Conservation (phyloP, 2,888 invertebrate genomes). For the Clivina fossor region DNA sequence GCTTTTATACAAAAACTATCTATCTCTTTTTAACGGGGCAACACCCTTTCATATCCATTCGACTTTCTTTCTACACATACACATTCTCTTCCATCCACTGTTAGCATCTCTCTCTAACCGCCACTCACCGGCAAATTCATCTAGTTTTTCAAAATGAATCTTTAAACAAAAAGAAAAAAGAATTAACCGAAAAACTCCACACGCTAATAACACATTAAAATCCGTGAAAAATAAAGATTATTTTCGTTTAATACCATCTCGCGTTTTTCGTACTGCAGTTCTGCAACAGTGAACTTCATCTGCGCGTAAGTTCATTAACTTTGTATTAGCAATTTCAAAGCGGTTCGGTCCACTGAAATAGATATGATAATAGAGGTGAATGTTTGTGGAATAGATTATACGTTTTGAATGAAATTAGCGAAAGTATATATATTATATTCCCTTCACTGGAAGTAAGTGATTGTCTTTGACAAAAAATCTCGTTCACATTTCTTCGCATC, state of each 20-base stretch:
- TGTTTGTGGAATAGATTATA: conserved; percentile 18
- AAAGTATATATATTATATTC: too few relatives aligned
- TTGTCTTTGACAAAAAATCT: conserved; percentile 27
- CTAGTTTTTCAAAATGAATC: conserved; percentile 22
- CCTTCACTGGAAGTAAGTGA: conserved; percentile 33
- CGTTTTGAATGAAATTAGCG: conserved; percentile 20
- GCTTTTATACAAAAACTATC: conserved; percentile 29
- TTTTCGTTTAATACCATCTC: conserved; percentile 9
- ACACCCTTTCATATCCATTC: conserved; percentile 24
- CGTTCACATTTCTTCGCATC: conserved; percentile 1
- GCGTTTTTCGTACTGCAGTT: conserved; percentile 23
- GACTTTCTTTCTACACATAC: conserved; percentile 28
- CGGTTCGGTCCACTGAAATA: not conserved
- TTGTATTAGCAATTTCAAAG: conserved; percentile 17
- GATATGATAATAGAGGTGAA: conserved; percentile 3
- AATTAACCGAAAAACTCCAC: not conserved
- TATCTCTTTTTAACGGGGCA: conserved; percentile 30
- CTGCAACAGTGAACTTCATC: conserved; percentile 34
- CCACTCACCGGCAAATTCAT: conserved; percentile 29
- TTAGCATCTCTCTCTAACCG: conserved; percentile 22
- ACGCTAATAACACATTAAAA: conserved; percentile 5
- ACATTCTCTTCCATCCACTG: conserved; percentile 27
- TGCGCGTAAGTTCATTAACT: conserved; percentile 32
- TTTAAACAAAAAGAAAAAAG: conserved; percentile 24
- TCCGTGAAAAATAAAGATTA: conserved; percentile 5